phyloP scores from a whole-genome alignment of 2,888 invertebrate species.

The Cremastinae sp. region DNA sequence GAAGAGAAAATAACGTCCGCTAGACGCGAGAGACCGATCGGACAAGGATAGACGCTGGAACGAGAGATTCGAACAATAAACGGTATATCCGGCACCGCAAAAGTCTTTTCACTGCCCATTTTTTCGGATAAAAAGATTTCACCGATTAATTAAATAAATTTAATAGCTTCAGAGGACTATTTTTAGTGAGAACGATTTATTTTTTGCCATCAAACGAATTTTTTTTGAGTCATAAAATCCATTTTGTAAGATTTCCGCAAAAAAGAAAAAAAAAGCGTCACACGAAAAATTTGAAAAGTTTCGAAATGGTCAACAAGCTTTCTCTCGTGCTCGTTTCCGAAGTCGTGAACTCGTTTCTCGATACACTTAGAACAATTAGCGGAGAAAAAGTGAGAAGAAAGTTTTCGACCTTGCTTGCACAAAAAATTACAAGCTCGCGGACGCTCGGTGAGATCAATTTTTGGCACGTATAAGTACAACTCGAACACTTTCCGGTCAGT shows the following conservation, averaged over 20 bases:
- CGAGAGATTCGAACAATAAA: conserved; percentile 49
- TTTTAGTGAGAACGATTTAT: neutral
- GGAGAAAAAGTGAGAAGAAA: conserved; percentile 65
- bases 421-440: conserved; percentile 65
- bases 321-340: conserved; percentile 39
- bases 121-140: conserved; percentile 48
- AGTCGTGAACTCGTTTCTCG: conserved; percentile 26
- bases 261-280: no score
- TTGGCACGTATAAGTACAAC: conserved; percentile 43
- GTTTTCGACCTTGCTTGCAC: conserved; percentile 66
- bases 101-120: conserved; percentile 52
- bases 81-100: conserved; percentile 30
- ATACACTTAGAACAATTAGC: conserved; percentile 50
- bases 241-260: no score
- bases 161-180: conserved; percentile 4
- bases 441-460: neutral
- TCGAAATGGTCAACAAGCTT: conserved; percentile 17
- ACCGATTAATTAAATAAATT: neutral
- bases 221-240: no score
- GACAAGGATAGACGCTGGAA: conserved; percentile 34
- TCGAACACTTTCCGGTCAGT: conserved; percentile 15
- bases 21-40: conserved; percentile 11
- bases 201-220: neutral
- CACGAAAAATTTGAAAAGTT: neutral
- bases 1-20: conserved; percentile 45